Evolutionary conservation across 1,140 invertebrate genomes (phyloP).

Genomic region (Coenobita brevimanus): DNA sequence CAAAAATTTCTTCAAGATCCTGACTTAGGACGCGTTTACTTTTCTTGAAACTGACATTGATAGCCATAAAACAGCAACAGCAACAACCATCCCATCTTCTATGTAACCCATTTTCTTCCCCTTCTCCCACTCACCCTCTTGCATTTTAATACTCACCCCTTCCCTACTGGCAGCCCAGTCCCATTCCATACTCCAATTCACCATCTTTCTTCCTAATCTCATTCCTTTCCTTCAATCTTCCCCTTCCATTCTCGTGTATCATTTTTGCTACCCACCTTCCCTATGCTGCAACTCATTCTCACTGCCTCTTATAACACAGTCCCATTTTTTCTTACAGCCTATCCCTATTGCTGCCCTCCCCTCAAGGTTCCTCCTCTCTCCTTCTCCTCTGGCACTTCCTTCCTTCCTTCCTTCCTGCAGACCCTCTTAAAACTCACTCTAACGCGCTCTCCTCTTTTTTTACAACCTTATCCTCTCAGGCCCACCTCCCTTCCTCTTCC

Average conservation of each 20-base stretch:
- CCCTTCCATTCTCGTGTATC: not conserved
- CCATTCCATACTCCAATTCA: too few relatives aligned
- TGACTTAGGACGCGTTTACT: too few relatives aligned
- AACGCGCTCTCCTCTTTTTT: not conserved
- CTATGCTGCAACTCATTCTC: not conserved
- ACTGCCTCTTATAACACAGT: not conserved
- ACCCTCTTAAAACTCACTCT: not conserved
- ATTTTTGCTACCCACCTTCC: not conserved
- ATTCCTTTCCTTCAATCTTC: not conserved
- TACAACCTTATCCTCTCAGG: not conserved
- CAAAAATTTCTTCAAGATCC: too few relatives aligned
- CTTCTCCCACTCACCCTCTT: too few relatives aligned
- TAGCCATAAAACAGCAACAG: too few relatives aligned
- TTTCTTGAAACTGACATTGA: too few relatives aligned
- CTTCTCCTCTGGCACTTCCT: not conserved
- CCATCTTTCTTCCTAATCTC: not conserved
- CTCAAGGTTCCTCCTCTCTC: not conserved
- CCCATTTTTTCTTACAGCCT: not conserved
- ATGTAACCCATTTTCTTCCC: too few relatives aligned
- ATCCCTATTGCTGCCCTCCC: not conserved
- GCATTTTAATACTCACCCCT: too few relatives aligned
- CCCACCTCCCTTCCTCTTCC: too few relatives aligned
- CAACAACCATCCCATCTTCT: too few relatives aligned
- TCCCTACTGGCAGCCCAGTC: too few relatives aligned
- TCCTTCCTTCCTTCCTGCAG: not conserved